Base-by-base conservation (phyloP, 2,113 vertebrate species). In the Mus spicilegus region DNA sequence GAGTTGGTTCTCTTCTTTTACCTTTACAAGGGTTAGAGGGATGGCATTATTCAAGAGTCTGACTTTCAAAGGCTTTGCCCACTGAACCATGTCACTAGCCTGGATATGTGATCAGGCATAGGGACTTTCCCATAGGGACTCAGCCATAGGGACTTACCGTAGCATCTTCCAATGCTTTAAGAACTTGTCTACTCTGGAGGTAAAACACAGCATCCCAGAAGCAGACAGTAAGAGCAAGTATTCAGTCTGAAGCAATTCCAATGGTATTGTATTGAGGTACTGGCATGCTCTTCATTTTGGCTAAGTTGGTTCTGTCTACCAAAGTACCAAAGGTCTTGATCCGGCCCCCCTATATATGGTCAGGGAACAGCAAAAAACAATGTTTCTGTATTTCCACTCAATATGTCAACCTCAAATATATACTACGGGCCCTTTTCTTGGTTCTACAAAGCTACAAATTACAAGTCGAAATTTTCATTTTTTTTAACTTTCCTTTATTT, bases 241-340 rank as follows among this genome's bases (percentile, higher is more conserved):
- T 49, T 96, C 69, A 93, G 93, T 94, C 87, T 93, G 89, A 97
- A 96, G 90, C 86, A 96, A 90, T 96, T 80, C 73, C 0, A 0
- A 89, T 85, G 51, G 36, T 96, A 96, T 95, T 75, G 36, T 96
- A 96, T 95, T 75, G 30, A 51, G 51, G 89, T 72, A 2, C 90
- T 93, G 13, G 91, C 70, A 30, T 19, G 65, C 3, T 58, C 51
- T 77, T 81, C 12, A 42, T 42, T 33, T 86, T 36, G 77, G 20
- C n/a, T 56, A 81, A 89, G 76, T 76, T 95, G 49, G 42, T 84
- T 0, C 61, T 81, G 72, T 2, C 28, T 26, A 22, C 2, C 28
- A 14, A 94, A 89, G 72, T 75, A 61, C 51, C 58, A 0, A 1
- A 22, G 20, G 3, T 28, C 89, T 93, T 96, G 26, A 49, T 77